phyloP scores from a whole-genome alignment of 2,797 vertebrate genomes.

The Mormyrus proboscirostris region DNA sequence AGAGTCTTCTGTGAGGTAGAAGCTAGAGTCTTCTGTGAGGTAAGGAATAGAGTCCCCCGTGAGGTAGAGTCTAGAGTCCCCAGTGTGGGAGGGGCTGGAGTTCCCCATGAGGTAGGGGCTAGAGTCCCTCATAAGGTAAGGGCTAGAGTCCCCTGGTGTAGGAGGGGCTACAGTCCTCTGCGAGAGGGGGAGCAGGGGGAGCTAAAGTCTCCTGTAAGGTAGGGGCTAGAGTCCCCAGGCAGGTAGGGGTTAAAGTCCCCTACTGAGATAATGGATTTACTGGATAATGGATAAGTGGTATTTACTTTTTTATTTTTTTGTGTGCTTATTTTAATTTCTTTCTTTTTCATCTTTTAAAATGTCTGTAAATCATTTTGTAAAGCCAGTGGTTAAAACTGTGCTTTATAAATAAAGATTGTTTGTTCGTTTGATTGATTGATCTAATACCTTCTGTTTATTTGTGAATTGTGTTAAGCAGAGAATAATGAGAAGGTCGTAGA shows the following conservation, averaged over 20 bases:
- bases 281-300: no score
- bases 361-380: not conserved
- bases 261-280: not conserved
- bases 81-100: no score
- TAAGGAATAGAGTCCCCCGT: no score
- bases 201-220: no score
- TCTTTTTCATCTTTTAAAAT: not conserved
- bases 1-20: not conserved
- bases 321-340: not conserved
- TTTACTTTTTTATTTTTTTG: not conserved
- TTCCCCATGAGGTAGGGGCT: no score
- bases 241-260: not conserved
- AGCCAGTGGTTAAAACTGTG: not conserved
- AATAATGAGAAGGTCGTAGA: conserved; percentile 60
- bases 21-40: no score
- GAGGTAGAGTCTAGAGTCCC: no score
- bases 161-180: no score
- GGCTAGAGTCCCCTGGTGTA: no score
- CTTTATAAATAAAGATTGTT: not conserved
- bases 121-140: no score
- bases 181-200: no score
- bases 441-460: not conserved
- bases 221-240: no score
- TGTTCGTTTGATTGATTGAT: not conserved
- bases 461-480: conserved; percentile 44